Evolutionary conservation across 2,797 vertebrate genomes (phyloP).

Genomic region (Labroides dimidiatus): DNA sequence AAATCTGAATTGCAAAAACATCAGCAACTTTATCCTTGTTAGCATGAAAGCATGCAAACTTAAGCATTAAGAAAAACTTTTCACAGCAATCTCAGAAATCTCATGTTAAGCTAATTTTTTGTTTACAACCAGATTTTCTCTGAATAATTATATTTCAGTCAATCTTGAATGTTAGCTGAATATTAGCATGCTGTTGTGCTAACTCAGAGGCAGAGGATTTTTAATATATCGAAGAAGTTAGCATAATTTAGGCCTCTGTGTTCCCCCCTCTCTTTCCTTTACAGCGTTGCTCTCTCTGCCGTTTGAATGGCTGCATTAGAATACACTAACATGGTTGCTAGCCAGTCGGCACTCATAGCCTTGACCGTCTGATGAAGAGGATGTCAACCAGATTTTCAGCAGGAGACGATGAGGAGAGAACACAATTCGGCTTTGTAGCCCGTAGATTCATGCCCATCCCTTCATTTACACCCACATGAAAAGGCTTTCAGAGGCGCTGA

Average conservation of each 20-base stretch:
- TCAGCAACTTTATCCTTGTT: background rate
- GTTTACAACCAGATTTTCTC: too few relatives aligned
- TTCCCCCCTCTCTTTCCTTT: background rate
- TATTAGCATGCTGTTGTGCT: too few relatives aligned
- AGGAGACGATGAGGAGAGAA: conserved; percentile 42
- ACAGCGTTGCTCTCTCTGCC: background rate
- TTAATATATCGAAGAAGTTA: background rate
- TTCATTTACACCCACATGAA: conserved; percentile 6
- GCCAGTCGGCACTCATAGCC: conserved; percentile 36
- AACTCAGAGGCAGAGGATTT: too few relatives aligned
- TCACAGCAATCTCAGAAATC: background rate
- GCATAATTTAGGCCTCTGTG: background rate
- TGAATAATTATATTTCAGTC: too few relatives aligned
- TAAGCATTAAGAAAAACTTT: background rate
- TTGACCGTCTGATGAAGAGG: conserved; percentile 34
- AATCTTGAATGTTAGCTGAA: too few relatives aligned
- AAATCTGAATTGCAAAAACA: background rate
- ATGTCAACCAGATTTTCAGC: conserved; percentile 65
- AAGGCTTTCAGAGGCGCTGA: conserved; percentile 1
- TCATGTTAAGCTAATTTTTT: too few relatives aligned
- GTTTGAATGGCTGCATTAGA: conserved; percentile 12
- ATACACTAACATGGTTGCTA: conserved; percentile 42
- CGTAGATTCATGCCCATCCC: conserved; percentile 19
- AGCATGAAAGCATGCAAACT: too few relatives aligned
- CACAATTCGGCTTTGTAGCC: conserved; percentile 11